Evolutionary conservation across 2,888 invertebrate genomes (phyloP).

Genomic region (Catocala sponsa): DNA sequence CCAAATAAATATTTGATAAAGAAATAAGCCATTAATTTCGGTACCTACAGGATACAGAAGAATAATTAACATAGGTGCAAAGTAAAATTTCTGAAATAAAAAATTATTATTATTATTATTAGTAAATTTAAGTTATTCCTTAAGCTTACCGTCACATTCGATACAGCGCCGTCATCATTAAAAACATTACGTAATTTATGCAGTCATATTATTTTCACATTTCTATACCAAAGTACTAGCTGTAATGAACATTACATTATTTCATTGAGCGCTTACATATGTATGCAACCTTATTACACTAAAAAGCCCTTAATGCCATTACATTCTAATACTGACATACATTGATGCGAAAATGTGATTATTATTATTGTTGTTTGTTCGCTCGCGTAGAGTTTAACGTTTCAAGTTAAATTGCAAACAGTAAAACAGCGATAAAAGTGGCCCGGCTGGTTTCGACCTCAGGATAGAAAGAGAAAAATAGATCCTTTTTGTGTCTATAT

Average conservation of each 20-base stretch:
- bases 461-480: conserved; percentile 62
- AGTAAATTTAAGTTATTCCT: too few relatives aligned
- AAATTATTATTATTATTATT: too few relatives aligned
- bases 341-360: conserved; percentile 64
- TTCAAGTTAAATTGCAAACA: conserved; percentile 83
- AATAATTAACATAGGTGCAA: too few relatives aligned
- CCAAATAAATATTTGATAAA: too few relatives aligned
- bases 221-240: not conserved
- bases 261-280: conserved; percentile 6
- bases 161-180: not conserved
- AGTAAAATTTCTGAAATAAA: too few relatives aligned
- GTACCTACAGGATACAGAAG: too few relatives aligned
- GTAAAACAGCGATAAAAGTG: conserved; percentile 81
- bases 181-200: not conserved
- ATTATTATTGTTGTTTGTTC: conserved; percentile 74
- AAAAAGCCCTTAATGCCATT: conserved; percentile 25
- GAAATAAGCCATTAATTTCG: too few relatives aligned
- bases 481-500: conserved; percentile 52
- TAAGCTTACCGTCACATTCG: too few relatives aligned
- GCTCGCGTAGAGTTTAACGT: conserved; percentile 70
- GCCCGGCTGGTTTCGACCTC: conserved; percentile 69
- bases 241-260: conserved; percentile 5
- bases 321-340: conserved; percentile 48
- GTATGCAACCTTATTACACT: conserved; percentile 6
- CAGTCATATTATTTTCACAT: not conserved